These are phyloP conservation scores for Stegodyphus mimosarum DNA, from an alignment of 1,140 invertebrate genomes.

Conservation along the genomic window DNA sequence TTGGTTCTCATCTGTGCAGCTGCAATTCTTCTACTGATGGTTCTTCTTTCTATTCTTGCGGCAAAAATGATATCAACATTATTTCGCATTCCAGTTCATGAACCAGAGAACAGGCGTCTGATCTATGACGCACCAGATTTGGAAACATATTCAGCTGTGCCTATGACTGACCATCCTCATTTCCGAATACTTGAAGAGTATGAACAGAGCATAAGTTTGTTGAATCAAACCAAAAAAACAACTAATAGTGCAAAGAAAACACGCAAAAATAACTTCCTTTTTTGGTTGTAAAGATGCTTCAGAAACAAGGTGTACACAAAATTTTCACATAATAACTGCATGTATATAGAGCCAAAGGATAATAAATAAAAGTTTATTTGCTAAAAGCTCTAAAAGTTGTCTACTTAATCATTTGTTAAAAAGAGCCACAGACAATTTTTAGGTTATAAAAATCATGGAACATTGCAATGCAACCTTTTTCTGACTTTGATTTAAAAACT, in stretches of 20 bases:
- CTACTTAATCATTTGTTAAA: too few species aligned
- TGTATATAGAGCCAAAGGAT: too few species aligned
- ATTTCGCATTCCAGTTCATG: background rate
- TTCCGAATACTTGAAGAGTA: slow-evolving; percentile 27
- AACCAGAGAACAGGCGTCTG: background rate
- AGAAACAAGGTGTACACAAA: too few species aligned
- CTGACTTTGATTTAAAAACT: too few species aligned
- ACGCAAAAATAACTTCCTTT: too few species aligned
- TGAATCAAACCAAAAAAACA: background rate
- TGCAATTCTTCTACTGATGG: background rate
- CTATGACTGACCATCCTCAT: slow-evolving; percentile 15
- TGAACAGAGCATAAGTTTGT: background rate
- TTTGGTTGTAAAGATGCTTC: too few species aligned
- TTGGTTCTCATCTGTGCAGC: background rate
- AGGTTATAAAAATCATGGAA: too few species aligned
- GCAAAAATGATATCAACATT: background rate
- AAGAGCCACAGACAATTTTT: too few species aligned
- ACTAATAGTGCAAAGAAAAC: background rate
- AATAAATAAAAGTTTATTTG: too few species aligned
- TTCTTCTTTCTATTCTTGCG: background rate
- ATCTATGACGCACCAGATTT: background rate
- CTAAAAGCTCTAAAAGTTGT: too few species aligned
- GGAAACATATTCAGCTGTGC: background rate
- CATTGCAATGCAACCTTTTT: too few species aligned
- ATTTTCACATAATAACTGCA: too few species aligned